Conservation (phyloP, 1,140 invertebrate species). For the Cotesia vestalis region DNA sequence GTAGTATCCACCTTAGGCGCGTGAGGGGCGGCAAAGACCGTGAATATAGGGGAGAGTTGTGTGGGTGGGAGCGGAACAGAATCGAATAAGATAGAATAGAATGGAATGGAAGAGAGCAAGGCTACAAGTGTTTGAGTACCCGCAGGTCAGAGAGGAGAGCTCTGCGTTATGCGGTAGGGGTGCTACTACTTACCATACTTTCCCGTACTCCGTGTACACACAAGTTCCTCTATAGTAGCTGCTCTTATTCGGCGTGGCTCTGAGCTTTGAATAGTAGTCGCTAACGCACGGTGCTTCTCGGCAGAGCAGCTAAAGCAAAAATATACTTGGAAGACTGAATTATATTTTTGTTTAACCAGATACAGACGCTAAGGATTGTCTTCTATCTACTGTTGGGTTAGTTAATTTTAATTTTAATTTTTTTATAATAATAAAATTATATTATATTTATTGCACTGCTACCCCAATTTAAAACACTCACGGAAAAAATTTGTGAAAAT, state of each 20-base stretch:
- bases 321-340: constrained; percentile 8
- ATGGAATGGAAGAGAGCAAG: constrained; percentile 35
- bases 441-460: no score
- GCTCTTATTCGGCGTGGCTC: constrained; percentile 40
- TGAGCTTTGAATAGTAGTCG: constrained; percentile 57
- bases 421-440: background rate
- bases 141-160: constrained; percentile 23
- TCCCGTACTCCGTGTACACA: constrained; percentile 50
- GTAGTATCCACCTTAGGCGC: background rate
- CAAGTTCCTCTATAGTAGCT: constrained; percentile 52
- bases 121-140: constrained; percentile 38
- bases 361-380: background rate
- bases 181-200: constrained; percentile 64
- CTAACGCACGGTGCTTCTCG: constrained; percentile 51
- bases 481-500: no score
- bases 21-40: constrained; percentile 21
- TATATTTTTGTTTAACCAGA: background rate
- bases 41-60: constrained; percentile 5
- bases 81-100: background rate
- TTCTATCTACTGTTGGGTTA: background rate
- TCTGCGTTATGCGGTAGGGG: constrained; percentile 49
- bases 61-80: background rate
- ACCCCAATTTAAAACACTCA: no score
- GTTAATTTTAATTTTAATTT: constrained; percentile 28
- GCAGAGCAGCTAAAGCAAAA: constrained; percentile 34